Percentiles rank a stretch among this genome's conserved stretches.
Evolutionary conservation across 2,113 vertebrate genomes (phyloP).

Genomic region (Myrmophylax atrothorax): DNA sequence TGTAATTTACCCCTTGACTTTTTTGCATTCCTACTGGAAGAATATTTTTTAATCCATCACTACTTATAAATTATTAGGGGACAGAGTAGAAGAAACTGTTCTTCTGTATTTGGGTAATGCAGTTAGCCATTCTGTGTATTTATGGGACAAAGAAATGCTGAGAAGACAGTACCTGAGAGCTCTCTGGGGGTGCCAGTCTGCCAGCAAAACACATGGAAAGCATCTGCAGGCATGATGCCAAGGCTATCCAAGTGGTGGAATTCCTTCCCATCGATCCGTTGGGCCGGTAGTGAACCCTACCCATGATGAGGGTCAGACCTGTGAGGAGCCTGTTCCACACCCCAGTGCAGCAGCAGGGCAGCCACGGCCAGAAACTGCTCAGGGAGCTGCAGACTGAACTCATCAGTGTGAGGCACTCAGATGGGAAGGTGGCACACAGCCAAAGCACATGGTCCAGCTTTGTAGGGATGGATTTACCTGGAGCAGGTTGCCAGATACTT

Average conservation of each 20-base stretch:
- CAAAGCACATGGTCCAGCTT: not conserved
- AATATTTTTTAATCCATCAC: not conserved
- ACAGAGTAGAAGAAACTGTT: not conserved
- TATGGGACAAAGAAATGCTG: not conserved
- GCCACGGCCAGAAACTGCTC: not conserved
- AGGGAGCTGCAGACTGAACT: not conserved
- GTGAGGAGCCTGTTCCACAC: not conserved
- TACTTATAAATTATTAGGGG: not conserved
- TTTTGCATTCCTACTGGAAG: not conserved
- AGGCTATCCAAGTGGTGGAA: not conserved
- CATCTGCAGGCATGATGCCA: not conserved
- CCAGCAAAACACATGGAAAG: not conserved
- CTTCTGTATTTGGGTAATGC: not conserved
- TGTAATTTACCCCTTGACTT: not conserved
- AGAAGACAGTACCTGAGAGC: not conserved
- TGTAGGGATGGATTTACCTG: not conserved
- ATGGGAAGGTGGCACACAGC: not conserved
- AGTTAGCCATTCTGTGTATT: not conserved
- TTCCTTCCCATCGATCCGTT: not conserved
- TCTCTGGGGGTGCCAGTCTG: not conserved
- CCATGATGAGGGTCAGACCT: not conserved
- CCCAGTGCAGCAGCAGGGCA: not conserved
- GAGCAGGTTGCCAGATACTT: not conserved
- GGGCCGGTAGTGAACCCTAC: not conserved
- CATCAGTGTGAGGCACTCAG: not conserved